Base-by-base conservation (phyloP, 1,140 invertebrate genomes). In the Glossosoma conforme region DNA sequence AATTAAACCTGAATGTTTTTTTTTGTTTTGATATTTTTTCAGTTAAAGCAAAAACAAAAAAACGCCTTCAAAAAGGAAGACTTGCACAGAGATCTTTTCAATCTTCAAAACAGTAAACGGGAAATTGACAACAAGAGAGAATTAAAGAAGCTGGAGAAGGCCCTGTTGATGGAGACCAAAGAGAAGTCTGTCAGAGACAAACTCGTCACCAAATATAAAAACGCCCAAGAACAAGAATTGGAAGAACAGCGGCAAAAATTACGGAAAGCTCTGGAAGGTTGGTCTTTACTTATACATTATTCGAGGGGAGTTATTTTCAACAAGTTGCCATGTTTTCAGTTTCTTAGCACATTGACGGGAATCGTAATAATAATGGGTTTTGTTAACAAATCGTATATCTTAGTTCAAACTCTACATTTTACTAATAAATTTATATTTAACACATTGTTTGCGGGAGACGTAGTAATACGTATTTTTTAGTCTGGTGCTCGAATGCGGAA, bases 241-340 rank as follows among this genome's bases (percentile, higher is more conserved):
- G 67, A 76, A 21, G 72, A 74, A 30, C 77, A 81, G 63, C 64
- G 71, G 49, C 68, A 78, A 40, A 74, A 76, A 51, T 62, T 82
- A 1, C 71, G 74, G 22, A 68, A 78, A 25, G 77, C 77, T 1
- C 62, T 81, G 11, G 76, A 77, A 57, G 77, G 79, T 68, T 41
- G 3, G 43, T 44, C 1, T 28, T 28, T 8, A 6, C 24, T 8
- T 8, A 28, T 28, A 28, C 6, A 28, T n/a, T 8, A 28, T 28
- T 28, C n/a, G n/a, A 28, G 24, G 24, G 6, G 6, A 28, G 6
- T 28, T 28, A 8, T 8, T 28, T 28, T 28, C n/a, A n/a, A n/a
- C n/a, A n/a, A n/a, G n/a, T n/a, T n/a, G n/a, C n/a, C n/a, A n/a
- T n/a, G n/a, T n/a, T n/a, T n/a, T n/a, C n/a, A n/a, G n/a, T n/a